Evolutionary conservation across 2,113 vertebrate genomes (phyloP).

Genomic region (Corythoichthys haematopterus): DNA sequence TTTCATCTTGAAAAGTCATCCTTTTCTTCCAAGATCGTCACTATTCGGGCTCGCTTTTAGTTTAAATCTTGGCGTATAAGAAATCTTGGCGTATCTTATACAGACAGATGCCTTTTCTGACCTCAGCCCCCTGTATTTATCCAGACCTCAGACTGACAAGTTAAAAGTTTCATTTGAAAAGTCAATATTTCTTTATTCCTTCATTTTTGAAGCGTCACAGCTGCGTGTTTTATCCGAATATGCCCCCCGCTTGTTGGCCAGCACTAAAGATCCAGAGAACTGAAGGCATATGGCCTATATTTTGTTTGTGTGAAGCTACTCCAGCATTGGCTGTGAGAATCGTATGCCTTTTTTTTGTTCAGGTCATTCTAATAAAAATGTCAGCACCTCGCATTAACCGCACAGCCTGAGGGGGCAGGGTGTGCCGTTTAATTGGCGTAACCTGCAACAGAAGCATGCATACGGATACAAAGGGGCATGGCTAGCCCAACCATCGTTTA

Average conservation of each 20-base stretch:
- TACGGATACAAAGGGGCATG: slow-evolving; percentile 26
- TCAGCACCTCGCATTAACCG: slow-evolving; percentile 38
- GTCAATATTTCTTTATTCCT: slow-evolving; percentile 11
- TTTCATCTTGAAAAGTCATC: background rate
- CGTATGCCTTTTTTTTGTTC: slow-evolving; percentile 30
- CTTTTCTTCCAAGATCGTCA: background rate
- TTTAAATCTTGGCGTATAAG: too few relatives aligned
- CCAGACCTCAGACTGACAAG: too few relatives aligned
- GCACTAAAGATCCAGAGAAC: background rate
- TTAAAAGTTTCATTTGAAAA: slow-evolving; percentile 13
- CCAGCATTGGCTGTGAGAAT: background rate
- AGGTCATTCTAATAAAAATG: slow-evolving; percentile 34
- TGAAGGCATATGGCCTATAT: slow-evolving; percentile 19
- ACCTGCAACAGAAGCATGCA: slow-evolving; percentile 35
- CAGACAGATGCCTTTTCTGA: background rate
- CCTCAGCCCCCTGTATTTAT: background rate
- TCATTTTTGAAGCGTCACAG: slow-evolving; percentile 16
- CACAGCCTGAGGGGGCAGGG: slow-evolving; percentile 17
- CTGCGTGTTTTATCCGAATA: slow-evolving; percentile 33
- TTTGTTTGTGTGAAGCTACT: background rate
- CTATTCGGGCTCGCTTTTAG: background rate
- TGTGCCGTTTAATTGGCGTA: slow-evolving; percentile 40
- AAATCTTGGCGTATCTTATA: background rate
- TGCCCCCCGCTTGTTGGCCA: slow-evolving; percentile 1
- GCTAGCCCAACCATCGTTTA: slow-evolving; percentile 28